A percentile compares a stretch with the other conserved stretches of the same genome.
phyloP scores from a whole-genome alignment of 2,113 vertebrate species.

The Tetrao urogallus region DNA sequence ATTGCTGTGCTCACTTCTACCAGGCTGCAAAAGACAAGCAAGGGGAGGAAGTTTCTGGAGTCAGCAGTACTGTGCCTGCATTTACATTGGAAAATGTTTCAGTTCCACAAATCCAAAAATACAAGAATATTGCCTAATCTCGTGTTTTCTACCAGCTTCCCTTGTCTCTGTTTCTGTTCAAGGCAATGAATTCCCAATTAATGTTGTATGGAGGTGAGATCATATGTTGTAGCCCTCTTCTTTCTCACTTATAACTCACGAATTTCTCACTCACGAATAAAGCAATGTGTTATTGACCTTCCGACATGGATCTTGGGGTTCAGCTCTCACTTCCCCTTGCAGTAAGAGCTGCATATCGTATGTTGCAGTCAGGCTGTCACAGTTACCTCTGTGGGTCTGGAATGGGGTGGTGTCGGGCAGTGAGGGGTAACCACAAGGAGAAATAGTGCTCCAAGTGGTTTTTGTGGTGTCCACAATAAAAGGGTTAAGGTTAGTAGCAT shows the following conservation, averaged over 20 bases:
- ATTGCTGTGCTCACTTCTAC: not conserved
- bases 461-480: not conserved
- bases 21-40: not conserved
- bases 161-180: not conserved
- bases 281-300: not conserved
- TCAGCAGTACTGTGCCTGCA: not conserved
- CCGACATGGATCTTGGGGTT: not conserved
- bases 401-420: not conserved
- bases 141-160: not conserved
- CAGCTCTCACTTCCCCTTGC: not conserved
- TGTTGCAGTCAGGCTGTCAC: not conserved
- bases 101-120: not conserved
- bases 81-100: not conserved
- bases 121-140: not conserved
- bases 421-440: not conserved
- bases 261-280: not conserved
- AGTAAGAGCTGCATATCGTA: not conserved
- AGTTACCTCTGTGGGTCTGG: not conserved
- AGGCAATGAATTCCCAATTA: not conserved
- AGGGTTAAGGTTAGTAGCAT: not conserved
- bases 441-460: not conserved
- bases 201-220: not conserved
- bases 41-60: not conserved
- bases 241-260: not conserved
- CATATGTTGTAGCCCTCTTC: not conserved